Evolutionary conservation across 1,140 invertebrate species (phyloP).

Genomic region (Papilio glaucus): DNA sequence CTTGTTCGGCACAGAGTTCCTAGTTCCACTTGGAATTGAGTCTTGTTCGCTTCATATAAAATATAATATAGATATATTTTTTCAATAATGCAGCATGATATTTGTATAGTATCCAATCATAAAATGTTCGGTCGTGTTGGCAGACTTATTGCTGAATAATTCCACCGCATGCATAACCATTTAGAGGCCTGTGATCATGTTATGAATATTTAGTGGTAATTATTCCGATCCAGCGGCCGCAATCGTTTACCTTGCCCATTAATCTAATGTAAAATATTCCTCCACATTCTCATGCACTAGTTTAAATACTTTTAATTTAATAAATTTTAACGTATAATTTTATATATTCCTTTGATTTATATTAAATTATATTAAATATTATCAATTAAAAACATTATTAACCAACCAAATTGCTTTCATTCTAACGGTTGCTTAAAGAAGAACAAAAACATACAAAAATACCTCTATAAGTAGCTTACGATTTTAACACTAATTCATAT

Average conservation of each 20-base stretch:
- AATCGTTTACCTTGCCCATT: slow-evolving; percentile 33
- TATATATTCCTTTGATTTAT: not conserved
- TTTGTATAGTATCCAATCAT: slow-evolving; percentile 36
- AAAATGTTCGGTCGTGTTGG: slow-evolving; percentile 8
- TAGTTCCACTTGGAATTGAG: no score
- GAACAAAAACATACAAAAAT: no score
- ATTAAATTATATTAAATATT: not conserved
- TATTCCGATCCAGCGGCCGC: slow-evolving; percentile 26
- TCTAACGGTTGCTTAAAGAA: no score
- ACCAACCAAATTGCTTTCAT: no score
- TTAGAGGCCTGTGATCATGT: slow-evolving; percentile 39
- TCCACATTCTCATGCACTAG: not conserved
- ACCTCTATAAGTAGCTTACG: no score
- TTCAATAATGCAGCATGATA: not conserved
- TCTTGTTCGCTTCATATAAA: no score
- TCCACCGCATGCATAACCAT: slow-evolving; percentile 30
- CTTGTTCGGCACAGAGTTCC: no score
- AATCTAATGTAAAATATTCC: slow-evolving; percentile 35
- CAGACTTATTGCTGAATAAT: slow-evolving; percentile 30
- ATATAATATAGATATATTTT: not conserved
- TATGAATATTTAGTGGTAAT: slow-evolving; percentile 39
- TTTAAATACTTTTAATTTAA: not conserved
- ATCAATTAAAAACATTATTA: no score
- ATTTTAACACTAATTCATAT: no score
- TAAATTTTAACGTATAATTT: not conserved